These are phyloP conservation scores for Montipora foliosa DNA, from an alignment of 64 coral and sea anemone genomes.

Conservation along the genomic window DNA sequence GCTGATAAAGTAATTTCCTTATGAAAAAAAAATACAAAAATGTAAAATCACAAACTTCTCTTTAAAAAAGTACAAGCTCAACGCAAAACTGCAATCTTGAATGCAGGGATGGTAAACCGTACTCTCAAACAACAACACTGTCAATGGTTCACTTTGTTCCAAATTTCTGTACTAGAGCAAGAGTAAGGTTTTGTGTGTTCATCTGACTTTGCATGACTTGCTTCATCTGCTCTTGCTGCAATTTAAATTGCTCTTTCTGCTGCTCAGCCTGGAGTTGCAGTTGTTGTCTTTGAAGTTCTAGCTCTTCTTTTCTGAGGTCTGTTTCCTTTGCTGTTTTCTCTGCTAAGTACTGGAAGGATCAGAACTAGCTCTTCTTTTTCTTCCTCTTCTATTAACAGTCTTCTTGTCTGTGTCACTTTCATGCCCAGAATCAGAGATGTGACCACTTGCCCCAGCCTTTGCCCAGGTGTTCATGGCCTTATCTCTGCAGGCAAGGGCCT, in stretches of 20 bases:
- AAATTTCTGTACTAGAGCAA: slow-evolving; percentile 54
- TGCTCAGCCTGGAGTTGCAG: slow-evolving; percentile 73
- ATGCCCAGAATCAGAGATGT: slow-evolving; percentile 57
- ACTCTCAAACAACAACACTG: slow-evolving; percentile 31
- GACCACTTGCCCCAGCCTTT: slow-evolving; percentile 48
- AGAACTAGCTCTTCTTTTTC: slow-evolving; percentile 54
- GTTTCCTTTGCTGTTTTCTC: slow-evolving; percentile 47
- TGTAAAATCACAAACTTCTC: not conserved
- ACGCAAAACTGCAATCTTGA: slow-evolving; percentile 45
- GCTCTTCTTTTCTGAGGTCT: slow-evolving; percentile 68
- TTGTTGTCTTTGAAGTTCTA: slow-evolving; percentile 72
- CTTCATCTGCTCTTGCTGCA: slow-evolving; percentile 21
- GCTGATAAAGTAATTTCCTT: not conserved
- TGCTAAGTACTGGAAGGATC: slow-evolving; percentile 70
- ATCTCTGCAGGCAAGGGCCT: slow-evolving; percentile 50
- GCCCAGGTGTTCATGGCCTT: slow-evolving; percentile 71
- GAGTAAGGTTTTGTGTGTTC: slow-evolving; percentile 58
- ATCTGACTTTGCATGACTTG: slow-evolving; percentile 63
- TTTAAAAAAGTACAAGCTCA: not conserved
- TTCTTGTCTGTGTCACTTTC: slow-evolving; percentile 26
- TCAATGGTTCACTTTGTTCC: slow-evolving; percentile 57
- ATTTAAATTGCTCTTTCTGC: slow-evolving; percentile 74
- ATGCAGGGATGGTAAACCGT: slow-evolving; percentile 22
- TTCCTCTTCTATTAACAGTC: slow-evolving; percentile 41
- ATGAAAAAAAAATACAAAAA: not conserved